These are phyloP conservation scores for Hycleus cichorii DNA, from an alignment of 1,140 invertebrate species.

Conservation along the genomic window DNA sequence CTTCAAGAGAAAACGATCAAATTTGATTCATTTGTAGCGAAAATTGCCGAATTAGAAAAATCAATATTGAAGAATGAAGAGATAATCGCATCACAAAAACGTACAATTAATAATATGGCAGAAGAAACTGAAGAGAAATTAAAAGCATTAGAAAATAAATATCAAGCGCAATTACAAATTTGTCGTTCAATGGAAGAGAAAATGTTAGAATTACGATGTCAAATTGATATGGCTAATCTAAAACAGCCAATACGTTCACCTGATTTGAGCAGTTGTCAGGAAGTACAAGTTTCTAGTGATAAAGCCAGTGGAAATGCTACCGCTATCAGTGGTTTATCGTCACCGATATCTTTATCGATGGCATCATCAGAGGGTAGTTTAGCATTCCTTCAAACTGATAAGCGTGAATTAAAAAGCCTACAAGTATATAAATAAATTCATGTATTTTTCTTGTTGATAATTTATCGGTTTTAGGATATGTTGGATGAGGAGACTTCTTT, in stretches of 20 bases:
- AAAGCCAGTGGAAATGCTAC: slow-evolving; percentile 36
- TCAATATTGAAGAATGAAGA: slow-evolving; percentile 44
- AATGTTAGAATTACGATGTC: slow-evolving; percentile 55
- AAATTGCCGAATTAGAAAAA: slow-evolving; percentile 46
- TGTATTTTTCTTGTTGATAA: background rate
- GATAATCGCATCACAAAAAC: slow-evolving; percentile 46
- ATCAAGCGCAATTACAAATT: slow-evolving; percentile 57
- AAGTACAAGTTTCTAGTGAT: slow-evolving; percentile 42
- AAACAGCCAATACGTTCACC: slow-evolving; percentile 25
- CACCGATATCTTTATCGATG: slow-evolving; percentile 48
- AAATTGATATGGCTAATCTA: slow-evolving; percentile 39
- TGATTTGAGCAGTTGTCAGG: slow-evolving; percentile 39
- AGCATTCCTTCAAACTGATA: slow-evolving; percentile 41
- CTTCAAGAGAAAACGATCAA: slow-evolving; percentile 32
- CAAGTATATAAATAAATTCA: slow-evolving; percentile 29
- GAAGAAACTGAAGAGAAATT: slow-evolving; percentile 48
- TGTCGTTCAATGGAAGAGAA: slow-evolving; percentile 60
- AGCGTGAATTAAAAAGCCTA: slow-evolving; percentile 43
- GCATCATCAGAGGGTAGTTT: slow-evolving; percentile 49
- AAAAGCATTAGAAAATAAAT: slow-evolving; percentile 63
- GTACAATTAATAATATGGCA: slow-evolving; percentile 44
- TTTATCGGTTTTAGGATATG: background rate
- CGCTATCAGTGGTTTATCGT: slow-evolving; percentile 41
- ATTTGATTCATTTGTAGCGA: slow-evolving; percentile 44
- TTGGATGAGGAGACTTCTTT: slow-evolving; percentile 1